Evolutionary conservation across 2,888 invertebrate genomes (phyloP), one percentile per base, ranked within the genome.

Genomic region (Romanomermis culicivorax): DNA sequence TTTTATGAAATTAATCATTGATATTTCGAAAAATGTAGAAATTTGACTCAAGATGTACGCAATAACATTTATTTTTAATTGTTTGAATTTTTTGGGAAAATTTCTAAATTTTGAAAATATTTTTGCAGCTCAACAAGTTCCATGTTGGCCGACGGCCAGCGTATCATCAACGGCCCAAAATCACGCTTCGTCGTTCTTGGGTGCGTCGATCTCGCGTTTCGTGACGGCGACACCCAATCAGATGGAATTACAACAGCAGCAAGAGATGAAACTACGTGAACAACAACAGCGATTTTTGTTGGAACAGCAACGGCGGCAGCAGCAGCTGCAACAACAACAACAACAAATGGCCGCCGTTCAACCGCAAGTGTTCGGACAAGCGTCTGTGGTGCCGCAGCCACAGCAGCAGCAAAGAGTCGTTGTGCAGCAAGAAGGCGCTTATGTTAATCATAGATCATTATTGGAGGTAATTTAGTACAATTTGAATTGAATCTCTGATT

Each of bases 311-410:
- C 51, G 47, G 17, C 54, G 55, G 52, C 42, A 51, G n/a, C 56
- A 52, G 26, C 59, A 60, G 53, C 51, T 51, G 56, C 58, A 60
- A 53, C 57, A 57, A 36, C 61, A 42, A 49, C 52, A 29, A n/a
- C 50, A 42, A 24, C 42, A 42, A 26, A 42, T 3, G 7, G n/a
- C 26, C n/a, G 23, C 17, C 11, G 3, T 53, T 4, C 4, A 51
- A 7, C 17, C 3, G 7, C n/a, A 17, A 7, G 7, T 3, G 48
- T 14, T n/a, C 11, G 7, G 7, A 29, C 45, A 56, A 27, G 14
- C 11, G n/a, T 11, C 24, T 26, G 48, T 24, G 47, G 25, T 52
- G 50, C 20, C 43, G 29, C 56, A 48, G 51, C 56, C 3, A 26
- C 54, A 52, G 54, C 54, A 27, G 29, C 50, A 54, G 29, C 54